A percentile compares a stretch with the other conserved stretches of the same genome.
Evolutionary conservation across 2,113 vertebrate genomes (phyloP).

Genomic region (Lycaon pictus): DNA sequence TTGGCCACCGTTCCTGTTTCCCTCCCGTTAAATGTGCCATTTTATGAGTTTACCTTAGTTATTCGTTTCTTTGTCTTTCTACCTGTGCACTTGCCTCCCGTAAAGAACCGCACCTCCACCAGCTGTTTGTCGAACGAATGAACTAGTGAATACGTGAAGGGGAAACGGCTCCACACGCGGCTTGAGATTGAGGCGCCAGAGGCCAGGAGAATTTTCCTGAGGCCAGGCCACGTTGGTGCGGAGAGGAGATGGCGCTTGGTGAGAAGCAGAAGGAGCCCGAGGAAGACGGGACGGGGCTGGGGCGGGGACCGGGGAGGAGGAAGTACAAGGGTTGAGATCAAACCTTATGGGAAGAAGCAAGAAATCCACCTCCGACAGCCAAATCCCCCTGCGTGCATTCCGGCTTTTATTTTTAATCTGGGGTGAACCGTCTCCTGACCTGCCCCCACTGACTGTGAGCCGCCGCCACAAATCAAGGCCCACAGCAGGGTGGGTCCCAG

Average conservation of each 20-base stretch:
- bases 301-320: not conserved
- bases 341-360: not conserved
- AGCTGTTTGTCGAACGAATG: not conserved
- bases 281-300: not conserved
- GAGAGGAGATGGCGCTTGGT: not conserved
- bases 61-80: not conserved
- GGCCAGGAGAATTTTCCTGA: not conserved
- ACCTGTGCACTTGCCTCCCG: not conserved
- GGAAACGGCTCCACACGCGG: not conserved
- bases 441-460: conserved; percentile 35
- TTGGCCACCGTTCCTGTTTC: too few species aligned
- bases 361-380: not conserved
- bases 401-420: conserved; percentile 20
- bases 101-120: not conserved
- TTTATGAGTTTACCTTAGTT: not conserved
- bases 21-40: not conserved
- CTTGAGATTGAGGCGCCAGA: not conserved
- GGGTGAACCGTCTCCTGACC: not conserved
- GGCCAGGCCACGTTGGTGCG: fast-evolving
- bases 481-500: conserved; percentile 20
- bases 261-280: not conserved
- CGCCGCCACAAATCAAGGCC: conserved; percentile 25
- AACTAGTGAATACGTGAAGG: not conserved
- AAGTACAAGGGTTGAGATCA: not conserved
- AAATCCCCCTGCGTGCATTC: not conserved